Percentiles rank a stretch among this genome's conserved stretches.
Evolutionary conservation across 2,797 vertebrate species (phyloP).

Genomic region (Somateria mollissima): DNA sequence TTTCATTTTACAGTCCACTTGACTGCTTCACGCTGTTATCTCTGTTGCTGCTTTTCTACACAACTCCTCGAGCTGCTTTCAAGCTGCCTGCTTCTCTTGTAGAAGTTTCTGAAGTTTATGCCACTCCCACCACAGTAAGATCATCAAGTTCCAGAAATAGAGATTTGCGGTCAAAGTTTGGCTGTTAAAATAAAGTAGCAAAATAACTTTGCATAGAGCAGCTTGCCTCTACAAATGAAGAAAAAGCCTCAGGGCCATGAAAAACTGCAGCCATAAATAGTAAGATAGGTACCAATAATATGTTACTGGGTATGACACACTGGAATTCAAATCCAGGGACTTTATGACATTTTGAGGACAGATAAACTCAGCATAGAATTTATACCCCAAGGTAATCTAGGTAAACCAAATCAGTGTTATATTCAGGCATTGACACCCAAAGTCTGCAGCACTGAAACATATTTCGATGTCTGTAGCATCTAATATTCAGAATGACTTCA

Average conservation of each 20-base stretch:
- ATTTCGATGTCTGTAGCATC: background rate
- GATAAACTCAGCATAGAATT: background rate
- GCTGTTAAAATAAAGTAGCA: background rate
- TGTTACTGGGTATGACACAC: rapidly evolving
- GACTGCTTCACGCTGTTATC: background rate
- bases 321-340: background rate
- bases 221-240: background rate
- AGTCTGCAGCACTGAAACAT: background rate
- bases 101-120: background rate
- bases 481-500: background rate
- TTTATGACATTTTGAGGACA: background rate
- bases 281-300: background rate
- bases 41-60: background rate
- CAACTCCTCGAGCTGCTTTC: background rate
- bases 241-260: background rate
- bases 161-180: background rate
- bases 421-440: background rate
- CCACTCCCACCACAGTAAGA: background rate
- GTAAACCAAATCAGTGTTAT: background rate
- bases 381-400: background rate
- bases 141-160: background rate
- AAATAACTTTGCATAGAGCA: background rate
- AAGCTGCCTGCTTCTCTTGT: background rate
- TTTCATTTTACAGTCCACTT: constrained; percentile 45
- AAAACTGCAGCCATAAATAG: background rate